Percentiles rank a stretch among this genome's conserved stretches.
These are phyloP conservation scores for Macrophya annulata DNA, from an alignment of 2,888 invertebrate species.

Conservation along the genomic window DNA sequence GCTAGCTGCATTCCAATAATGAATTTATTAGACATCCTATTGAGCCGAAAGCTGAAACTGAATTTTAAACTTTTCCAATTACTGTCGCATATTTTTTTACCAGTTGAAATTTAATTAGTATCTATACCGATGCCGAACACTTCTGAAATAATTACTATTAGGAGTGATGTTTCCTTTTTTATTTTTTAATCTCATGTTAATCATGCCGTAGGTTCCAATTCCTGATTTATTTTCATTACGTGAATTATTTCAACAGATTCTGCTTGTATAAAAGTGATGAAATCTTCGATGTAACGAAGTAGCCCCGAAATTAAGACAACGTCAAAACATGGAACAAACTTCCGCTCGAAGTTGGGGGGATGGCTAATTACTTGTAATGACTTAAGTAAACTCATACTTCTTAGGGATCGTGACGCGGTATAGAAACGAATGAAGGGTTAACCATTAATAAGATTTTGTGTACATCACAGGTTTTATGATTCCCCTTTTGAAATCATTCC, in stretches of 20 bases:
- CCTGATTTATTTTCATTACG: not conserved
- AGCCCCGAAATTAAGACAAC: not conserved
- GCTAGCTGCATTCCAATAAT: constrained; percentile 18
- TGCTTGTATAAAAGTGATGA: not conserved
- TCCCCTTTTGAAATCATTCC: not conserved
- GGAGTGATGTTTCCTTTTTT: not conserved
- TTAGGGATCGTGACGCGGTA: not conserved
- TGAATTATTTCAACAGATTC: not conserved
- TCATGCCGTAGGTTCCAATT: not conserved
- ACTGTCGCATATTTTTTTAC: not conserved
- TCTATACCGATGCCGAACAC: not conserved
- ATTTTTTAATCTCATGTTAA: not conserved
- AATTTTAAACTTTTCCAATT: constrained; percentile 37
- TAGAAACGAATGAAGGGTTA: not conserved
- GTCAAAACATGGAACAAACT: constrained; percentile 13
- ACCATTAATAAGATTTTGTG: not conserved
- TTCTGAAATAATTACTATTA: not conserved
- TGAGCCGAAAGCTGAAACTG: not conserved
- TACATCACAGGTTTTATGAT: not conserved
- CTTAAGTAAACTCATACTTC: constrained; percentile 3
- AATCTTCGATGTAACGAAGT: not conserved
- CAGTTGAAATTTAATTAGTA: constrained; percentile 13
- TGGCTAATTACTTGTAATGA: constrained; percentile 3
- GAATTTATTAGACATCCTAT: constrained; percentile 33
- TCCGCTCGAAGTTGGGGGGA: constrained; percentile 1